These are phyloP conservation scores for Bos taurus DNA, from an alignment of 2,113 vertebrate genomes.

Conservation along the genomic window DNA sequence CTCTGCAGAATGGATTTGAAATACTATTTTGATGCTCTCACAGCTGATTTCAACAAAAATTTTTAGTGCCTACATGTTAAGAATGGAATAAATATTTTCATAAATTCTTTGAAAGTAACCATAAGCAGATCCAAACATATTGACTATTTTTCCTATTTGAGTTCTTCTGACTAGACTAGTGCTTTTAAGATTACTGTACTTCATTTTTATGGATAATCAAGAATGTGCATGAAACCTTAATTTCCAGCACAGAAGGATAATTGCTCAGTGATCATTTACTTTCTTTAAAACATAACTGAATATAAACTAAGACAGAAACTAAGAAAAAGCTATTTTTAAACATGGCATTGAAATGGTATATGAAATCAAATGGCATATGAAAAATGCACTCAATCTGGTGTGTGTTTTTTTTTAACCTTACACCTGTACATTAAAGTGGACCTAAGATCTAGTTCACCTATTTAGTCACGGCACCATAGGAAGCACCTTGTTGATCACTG, in stretches of 20 bases:
- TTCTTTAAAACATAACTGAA: constrained; percentile 68
- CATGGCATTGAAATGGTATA: constrained; percentile 26
- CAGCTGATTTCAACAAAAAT: constrained; percentile 20
- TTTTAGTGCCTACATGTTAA: constrained; percentile 16
- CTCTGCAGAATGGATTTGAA: constrained; percentile 26
- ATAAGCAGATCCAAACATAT: constrained; percentile 37
- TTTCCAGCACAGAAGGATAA: constrained; percentile 66
- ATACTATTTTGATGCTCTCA: constrained; percentile 21
- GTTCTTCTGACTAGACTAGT: constrained; percentile 47
- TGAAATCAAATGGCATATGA: not conserved
- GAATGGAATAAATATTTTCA: constrained; percentile 42
- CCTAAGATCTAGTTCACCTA: not conserved
- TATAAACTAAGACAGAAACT: constrained; percentile 54
- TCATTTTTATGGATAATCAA: constrained; percentile 64
- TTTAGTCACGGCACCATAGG: not conserved
- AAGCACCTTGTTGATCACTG: not conserved
- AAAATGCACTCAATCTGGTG: not conserved
- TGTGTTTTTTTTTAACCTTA: not conserved
- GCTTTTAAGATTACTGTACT: constrained; percentile 57
- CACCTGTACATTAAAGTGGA: not conserved
- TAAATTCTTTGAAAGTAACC: constrained; percentile 31
- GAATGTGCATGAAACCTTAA: constrained; percentile 59
- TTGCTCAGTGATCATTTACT: constrained; percentile 63
- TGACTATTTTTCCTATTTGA: constrained; percentile 40
- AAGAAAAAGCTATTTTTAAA: constrained; percentile 52